Evolutionary conservation across 2,888 invertebrate species (phyloP).

Genomic region (Tinea trinotella): DNA sequence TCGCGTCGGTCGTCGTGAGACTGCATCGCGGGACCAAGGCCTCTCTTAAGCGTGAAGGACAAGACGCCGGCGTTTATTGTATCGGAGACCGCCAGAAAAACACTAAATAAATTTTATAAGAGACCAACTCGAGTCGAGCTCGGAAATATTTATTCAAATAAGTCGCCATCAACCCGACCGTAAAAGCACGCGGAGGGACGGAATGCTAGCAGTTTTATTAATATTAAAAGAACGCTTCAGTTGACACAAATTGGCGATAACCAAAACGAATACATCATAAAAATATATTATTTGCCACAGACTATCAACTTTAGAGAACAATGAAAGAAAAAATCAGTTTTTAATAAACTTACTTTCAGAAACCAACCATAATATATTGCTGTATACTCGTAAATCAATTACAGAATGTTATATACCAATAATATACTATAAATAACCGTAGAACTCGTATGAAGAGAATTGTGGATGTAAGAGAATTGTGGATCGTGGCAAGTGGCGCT

Average conservation of each 20-base stretch:
- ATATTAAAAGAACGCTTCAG: constrained; percentile 69
- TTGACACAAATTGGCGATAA: constrained; percentile 70
- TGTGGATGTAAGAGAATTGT: too few relatives aligned
- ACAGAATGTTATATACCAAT: too few relatives aligned
- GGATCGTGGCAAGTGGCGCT: too few relatives aligned
- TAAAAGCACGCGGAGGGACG: constrained; percentile 64
- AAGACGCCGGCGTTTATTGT: constrained; percentile 30
- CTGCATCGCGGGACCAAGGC: neutral
- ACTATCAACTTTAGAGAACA: too few relatives aligned
- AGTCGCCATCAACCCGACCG: constrained; percentile 65
- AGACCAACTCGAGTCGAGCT: constrained; percentile 41
- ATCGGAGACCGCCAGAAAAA: constrained; percentile 35
- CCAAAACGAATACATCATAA: constrained; percentile 54
- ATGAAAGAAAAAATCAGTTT: too few relatives aligned
- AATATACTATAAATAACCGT: too few relatives aligned
- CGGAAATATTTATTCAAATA: constrained; percentile 70
- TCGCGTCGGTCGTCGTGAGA: constrained; percentile 27
- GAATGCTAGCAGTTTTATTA: constrained; percentile 62
- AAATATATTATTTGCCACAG: too few relatives aligned
- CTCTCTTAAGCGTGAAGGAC: constrained; percentile 29
- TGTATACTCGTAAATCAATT: too few relatives aligned
- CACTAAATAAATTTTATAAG: constrained; percentile 52
- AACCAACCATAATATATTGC: too few relatives aligned
- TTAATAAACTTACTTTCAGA: too few relatives aligned
- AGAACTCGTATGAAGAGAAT: too few relatives aligned